Conservation (phyloP, 1,140 invertebrate species). For the Neodiprion pinetum region DNA sequence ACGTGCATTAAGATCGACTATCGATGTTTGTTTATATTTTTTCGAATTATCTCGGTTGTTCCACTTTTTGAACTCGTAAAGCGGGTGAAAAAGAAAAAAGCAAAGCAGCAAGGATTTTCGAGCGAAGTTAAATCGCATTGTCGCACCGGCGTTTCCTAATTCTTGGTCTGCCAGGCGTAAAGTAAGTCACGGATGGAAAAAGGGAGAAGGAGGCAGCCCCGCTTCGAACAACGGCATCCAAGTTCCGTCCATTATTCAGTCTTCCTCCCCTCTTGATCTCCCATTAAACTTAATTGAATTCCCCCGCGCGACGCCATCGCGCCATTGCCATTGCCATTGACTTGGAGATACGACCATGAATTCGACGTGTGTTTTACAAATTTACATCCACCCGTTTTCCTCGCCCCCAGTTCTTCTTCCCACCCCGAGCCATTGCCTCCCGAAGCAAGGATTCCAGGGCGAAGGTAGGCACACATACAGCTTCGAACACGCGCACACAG, state of each 20-base stretch:
- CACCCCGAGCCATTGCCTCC: background rate
- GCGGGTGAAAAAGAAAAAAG: too few relatives aligned
- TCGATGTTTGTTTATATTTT: too few relatives aligned
- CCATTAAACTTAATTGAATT: constrained; percentile 35
- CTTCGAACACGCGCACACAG: background rate
- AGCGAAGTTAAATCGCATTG: background rate
- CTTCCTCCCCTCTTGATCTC: constrained; percentile 22
- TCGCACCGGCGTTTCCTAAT: background rate
- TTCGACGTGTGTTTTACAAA: constrained; percentile 17
- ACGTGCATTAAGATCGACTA: too few relatives aligned
- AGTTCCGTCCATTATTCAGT: constrained; percentile 27
- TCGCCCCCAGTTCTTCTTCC: background rate
- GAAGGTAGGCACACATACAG: background rate
- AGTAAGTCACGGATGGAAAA: constrained; percentile 31
- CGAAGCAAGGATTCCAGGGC: background rate
- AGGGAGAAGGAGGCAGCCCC: background rate
- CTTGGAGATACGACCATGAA: constrained; percentile 16
- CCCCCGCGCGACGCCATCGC: constrained; percentile 11
- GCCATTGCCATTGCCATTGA: constrained; percentile 19
- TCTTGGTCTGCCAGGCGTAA: background rate
- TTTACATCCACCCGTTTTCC: constrained; percentile 6
- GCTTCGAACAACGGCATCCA: constrained; percentile 6
- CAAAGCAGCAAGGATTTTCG: too few relatives aligned
- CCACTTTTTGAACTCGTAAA: too few relatives aligned
- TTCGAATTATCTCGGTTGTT: too few relatives aligned